phyloP scores from a whole-genome alignment of 2,113 vertebrate species.

The Salvelinus sp. region DNA sequence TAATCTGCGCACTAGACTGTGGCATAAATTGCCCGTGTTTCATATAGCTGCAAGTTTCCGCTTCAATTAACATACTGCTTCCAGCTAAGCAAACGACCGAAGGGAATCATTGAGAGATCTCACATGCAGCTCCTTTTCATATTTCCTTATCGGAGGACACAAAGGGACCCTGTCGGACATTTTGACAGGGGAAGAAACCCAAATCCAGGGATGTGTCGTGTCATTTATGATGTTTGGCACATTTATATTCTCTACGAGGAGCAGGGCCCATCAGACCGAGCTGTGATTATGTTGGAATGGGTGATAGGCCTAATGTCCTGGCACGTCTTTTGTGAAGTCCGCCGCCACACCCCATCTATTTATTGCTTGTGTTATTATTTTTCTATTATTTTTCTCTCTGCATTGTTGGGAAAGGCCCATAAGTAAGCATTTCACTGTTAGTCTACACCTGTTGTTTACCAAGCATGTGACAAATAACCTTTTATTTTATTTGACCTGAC shows the following conservation, averaged over 20 bases:
- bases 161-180: too few species aligned
- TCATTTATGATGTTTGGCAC: neutral
- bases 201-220: neutral
- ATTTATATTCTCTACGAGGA: neutral
- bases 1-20: constrained; percentile 9
- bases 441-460: too few species aligned
- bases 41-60: too few species aligned
- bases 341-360: neutral
- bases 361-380: neutral
- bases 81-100: neutral
- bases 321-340: neutral
- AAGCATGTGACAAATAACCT: too few species aligned
- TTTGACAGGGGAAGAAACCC: neutral
- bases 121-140: too few species aligned
- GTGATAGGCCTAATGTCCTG: neutral
- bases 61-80: neutral
- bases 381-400: too few species aligned
- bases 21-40: too few species aligned
- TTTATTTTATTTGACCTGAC: too few species aligned
- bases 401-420: too few species aligned
- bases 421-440: too few species aligned
- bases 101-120: neutral
- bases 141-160: too few species aligned
- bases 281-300: neutral
- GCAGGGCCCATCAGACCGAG: neutral